Evolutionary conservation across 2,797 vertebrate genomes (phyloP), one percentile per base, ranked within the genome.

Genomic region (Tenualosa thibaudeaui): DNA sequence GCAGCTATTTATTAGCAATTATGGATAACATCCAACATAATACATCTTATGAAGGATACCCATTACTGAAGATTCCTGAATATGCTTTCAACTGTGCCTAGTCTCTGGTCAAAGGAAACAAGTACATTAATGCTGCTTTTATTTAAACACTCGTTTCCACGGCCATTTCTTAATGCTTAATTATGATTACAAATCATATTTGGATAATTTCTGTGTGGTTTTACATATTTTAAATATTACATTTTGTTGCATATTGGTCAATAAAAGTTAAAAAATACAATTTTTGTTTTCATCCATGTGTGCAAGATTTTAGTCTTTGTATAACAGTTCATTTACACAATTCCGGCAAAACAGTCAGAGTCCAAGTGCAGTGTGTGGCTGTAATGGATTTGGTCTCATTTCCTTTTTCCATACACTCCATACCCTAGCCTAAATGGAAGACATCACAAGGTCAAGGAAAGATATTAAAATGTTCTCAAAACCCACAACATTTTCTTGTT

Each of bases 181-280:
- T 78, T 78, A 78, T 78, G 71, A 78, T 78, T 46, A 15, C 15
- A 78, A 46, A 3, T 78, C 37, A 19, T 78, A 78, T 19, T 46
- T 22, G 37, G 71, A 78, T 71, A 71, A 40, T 78, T 31, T n/a
- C 22, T 62, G 40, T n/a, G 22, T 78, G 71, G 40, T 78, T 78
- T 46, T 78, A 46, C 46, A 78, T 43, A 78, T 78, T 43, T 43
- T 40, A 40, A 46, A 46, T 17, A 78, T 71, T n/a, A 19, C 8
- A 22, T 58, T n/a, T 7, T 62, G 24, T 62, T 60, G 1, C 4
- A 75, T 46, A 22, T 78, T 78, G 17, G 37, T 46, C 17, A 62
- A 62, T 62, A 78, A 78, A 78, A 19, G 15, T 19, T 78, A n/a
- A 22, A 78, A 19, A 78, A 19, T 22, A 3, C 37, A 43, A 31